phyloP scores from a whole-genome alignment of 2,113 vertebrate genomes.

The Crotalus helleri region DNA sequence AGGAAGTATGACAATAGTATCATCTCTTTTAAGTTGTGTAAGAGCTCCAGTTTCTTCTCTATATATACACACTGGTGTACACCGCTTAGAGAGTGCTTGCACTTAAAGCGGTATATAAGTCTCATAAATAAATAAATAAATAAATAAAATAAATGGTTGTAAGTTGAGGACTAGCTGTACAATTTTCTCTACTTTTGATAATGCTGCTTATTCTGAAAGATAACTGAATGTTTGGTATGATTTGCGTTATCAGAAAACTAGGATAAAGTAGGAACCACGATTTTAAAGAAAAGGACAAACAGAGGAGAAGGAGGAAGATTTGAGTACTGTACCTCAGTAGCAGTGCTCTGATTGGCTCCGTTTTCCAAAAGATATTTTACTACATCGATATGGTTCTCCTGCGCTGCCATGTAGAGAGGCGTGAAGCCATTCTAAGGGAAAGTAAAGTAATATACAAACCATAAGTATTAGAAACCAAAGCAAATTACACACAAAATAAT shows the following conservation, averaged over 20 bases:
- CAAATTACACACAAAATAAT: background rate
- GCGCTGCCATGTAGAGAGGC: conserved; percentile 96
- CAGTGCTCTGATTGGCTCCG: conserved; percentile 97
- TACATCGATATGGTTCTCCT: conserved; percentile 97
- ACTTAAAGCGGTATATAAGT: too few species aligned
- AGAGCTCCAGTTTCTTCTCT: too few species aligned
- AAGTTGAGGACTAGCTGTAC: background rate
- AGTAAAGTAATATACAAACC: rapidly evolving
- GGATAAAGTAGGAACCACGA: background rate
- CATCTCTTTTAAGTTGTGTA: too few species aligned
- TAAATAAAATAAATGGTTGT: too few species aligned
- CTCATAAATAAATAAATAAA: too few species aligned
- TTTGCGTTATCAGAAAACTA: background rate
- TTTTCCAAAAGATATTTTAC: conserved; percentile 94
- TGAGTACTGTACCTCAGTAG: conserved; percentile 83
- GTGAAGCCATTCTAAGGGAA: conserved; percentile 94
- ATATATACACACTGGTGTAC: too few species aligned
- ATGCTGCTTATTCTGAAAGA: background rate
- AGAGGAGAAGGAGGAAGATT: background rate
- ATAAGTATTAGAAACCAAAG: background rate
- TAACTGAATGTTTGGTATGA: background rate
- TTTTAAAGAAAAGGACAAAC: background rate
- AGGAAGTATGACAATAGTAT: too few species aligned
- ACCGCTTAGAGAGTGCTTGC: too few species aligned
- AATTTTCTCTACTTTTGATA: background rate